Conservation (phyloP, 2,797 vertebrate species). For the Urosaurus nigricauda region DNA sequence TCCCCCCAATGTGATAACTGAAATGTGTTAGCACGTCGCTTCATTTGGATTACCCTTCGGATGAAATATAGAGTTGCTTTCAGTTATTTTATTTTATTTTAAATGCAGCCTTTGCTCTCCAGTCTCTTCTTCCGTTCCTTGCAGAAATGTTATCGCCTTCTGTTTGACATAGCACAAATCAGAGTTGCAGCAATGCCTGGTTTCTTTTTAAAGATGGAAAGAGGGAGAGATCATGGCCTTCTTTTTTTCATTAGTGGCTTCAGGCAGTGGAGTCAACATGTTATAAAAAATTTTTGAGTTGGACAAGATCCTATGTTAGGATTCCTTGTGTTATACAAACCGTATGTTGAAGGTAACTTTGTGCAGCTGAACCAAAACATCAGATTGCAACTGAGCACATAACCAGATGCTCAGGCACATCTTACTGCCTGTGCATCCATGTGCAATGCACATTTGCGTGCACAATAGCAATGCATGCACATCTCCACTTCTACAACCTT, state of each 20-base stretch:
- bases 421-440: no score
- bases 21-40: slow-evolving; percentile 21
- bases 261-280: no score
- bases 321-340: no score
- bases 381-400: no score
- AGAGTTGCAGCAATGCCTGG: not conserved
- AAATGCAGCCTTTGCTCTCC: slow-evolving; percentile 20
- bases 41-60: slow-evolving; percentile 21
- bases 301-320: no score
- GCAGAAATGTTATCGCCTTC: slow-evolving; percentile 28
- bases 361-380: no score
- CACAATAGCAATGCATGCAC: no score
- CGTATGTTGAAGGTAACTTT: no score
- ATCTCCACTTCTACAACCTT: no score
- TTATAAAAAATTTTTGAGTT: no score
- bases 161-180: not conserved
- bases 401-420: no score
- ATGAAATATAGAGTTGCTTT: slow-evolving; percentile 39
- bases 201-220: not conserved
- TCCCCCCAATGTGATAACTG: slow-evolving; percentile 2
- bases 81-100: not conserved
- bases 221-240: not conserved
- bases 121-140: not conserved
- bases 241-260: not conserved
- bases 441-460: no score